Evolutionary conservation across 2,888 invertebrate genomes (phyloP).

Genomic region (Hedya salicella): DNA sequence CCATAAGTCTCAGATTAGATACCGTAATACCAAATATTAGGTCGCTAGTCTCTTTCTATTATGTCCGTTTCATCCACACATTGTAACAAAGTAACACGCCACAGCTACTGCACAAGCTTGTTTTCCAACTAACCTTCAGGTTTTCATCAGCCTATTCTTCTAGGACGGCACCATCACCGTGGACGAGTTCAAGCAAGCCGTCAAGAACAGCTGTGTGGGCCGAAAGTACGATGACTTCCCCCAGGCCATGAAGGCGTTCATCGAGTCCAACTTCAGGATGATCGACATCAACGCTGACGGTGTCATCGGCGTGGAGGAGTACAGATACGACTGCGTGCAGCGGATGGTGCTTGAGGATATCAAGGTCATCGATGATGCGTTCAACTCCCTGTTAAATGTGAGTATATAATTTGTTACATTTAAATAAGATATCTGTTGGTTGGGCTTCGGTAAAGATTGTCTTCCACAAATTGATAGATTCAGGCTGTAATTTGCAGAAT

Average conservation of each 20-base stretch:
- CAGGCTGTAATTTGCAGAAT: too few species aligned
- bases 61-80: conserved; percentile 21
- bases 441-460: too few species aligned
- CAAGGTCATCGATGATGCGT: conserved; percentile 91
- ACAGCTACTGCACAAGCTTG: conserved; percentile 62
- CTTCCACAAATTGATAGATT: too few species aligned
- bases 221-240: conserved; percentile 92
- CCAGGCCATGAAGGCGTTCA: conserved; percentile 94
- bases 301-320: conserved; percentile 91
- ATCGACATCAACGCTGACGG: conserved; percentile 93
- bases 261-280: conserved; percentile 93
- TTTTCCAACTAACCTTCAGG: conserved; percentile 43
- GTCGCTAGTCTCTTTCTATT: conserved; percentile 4
- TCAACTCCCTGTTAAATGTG: conserved; percentile 90
- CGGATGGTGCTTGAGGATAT: conserved; percentile 92
- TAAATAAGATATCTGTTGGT: too few species aligned
- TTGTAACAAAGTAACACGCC: conserved; percentile 42
- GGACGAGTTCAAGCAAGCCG: conserved; percentile 92
- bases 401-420: conserved; percentile 66
- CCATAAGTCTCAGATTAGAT: too few species aligned
- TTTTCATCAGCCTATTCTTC: conserved; percentile 43
- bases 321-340: conserved; percentile 92
- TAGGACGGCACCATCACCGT: conserved; percentile 93
- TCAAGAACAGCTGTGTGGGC: conserved; percentile 92
- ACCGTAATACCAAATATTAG: too few species aligned